A percentile compares a stretch with the other conserved stretches of the same genome.
Conservation (phyloP, 2,797 vertebrate species). For the Pipistrellus kuhlii region DNA sequence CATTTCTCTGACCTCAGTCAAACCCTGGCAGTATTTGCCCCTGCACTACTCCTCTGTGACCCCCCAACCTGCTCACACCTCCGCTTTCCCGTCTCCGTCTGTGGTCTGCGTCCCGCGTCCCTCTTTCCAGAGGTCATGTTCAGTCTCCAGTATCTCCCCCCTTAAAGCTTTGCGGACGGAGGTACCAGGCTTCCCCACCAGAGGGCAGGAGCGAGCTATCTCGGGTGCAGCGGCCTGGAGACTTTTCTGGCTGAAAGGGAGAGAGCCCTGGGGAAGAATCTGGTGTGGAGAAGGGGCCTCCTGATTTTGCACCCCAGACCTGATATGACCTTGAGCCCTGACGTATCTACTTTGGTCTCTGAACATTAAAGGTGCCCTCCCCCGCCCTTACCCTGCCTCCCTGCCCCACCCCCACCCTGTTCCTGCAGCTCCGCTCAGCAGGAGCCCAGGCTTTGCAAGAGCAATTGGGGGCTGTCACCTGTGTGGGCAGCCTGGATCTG, state of each 20-base stretch:
- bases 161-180: background rate
- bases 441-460: constrained; percentile 94
- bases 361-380: background rate
- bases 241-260: background rate
- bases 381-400: background rate
- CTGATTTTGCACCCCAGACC: background rate
- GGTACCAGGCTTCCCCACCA: constrained; percentile 72
- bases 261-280: background rate
- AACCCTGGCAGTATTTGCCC: background rate
- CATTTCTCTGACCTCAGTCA: background rate
- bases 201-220: constrained; percentile 76
- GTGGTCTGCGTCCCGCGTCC: background rate
- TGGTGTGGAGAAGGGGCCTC: background rate
- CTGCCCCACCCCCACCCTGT: background rate
- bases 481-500: constrained; percentile 93
- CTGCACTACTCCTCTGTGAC: background rate
- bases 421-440: constrained; percentile 91
- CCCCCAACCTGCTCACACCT: background rate
- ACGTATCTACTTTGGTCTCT: background rate
- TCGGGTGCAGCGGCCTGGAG: background rate
- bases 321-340: constrained; percentile 34
- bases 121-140: constrained; percentile 29
- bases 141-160: background rate
- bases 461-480: constrained; percentile 91
- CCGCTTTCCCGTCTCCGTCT: background rate